phyloP scores from a whole-genome alignment of 2,888 invertebrate genomes.

The Lottia gigantea region DNA sequence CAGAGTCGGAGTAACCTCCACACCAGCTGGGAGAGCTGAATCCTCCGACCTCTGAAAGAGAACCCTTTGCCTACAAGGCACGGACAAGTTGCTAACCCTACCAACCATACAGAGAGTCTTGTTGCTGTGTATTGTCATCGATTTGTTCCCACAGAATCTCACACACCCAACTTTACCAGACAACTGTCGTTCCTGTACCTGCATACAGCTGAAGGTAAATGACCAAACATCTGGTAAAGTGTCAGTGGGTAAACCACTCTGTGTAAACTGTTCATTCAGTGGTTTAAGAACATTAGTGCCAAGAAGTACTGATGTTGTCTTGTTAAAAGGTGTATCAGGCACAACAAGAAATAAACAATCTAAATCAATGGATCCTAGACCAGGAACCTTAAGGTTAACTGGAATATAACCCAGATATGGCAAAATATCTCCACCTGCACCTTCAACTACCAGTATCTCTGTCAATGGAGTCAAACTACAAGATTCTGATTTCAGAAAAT shows the following conservation, averaged over 20 bases:
- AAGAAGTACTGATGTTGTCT: neutral
- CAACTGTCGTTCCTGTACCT: neutral
- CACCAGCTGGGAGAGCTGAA: too few species aligned
- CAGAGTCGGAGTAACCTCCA: too few species aligned
- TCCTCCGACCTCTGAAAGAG: too few species aligned
- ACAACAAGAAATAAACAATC: neutral
- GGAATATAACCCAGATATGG: neutral
- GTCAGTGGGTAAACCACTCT: neutral
- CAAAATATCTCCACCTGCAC: neutral
- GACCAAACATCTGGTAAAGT: neutral
- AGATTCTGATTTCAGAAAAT: too few species aligned
- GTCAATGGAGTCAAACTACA: neutral
- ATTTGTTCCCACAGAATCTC: neutral
- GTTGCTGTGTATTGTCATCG: neutral
- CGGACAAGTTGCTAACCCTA: neutral
- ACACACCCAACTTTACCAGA: neutral
- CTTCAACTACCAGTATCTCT: neutral
- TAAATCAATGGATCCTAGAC: neutral
- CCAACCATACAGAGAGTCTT: neutral
- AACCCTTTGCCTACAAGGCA: too few species aligned
- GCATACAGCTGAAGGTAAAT: neutral
- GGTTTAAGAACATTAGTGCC: neutral
- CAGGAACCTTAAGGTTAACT: neutral
- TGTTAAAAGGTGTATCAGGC: neutral
- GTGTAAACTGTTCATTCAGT: neutral